These are phyloP conservation scores for Tetramorium alpestre DNA, from an alignment of 1,140 invertebrate species.

Conservation along the genomic window DNA sequence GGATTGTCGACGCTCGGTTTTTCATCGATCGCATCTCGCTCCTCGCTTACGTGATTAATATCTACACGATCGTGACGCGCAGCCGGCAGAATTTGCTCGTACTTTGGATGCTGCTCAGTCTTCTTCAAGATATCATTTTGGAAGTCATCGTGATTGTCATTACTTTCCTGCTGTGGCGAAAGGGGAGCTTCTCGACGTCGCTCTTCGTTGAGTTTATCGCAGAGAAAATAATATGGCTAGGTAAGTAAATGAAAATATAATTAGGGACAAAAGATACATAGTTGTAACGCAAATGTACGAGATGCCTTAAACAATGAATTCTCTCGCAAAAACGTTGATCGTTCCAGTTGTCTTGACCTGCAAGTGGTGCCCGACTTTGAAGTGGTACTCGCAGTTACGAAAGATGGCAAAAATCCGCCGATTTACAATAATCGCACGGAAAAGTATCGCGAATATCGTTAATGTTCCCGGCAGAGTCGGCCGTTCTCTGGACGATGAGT, in stretches of 20 bases:
- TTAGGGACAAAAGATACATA: neutral
- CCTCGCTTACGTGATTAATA: conserved; percentile 70
- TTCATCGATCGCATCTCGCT: conserved; percentile 70
- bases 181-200: conserved; percentile 54
- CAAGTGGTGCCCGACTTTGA: conserved; percentile 71
- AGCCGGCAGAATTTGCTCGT: conserved; percentile 68
- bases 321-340: neutral
- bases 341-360: conserved; percentile 28
- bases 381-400: conserved; percentile 65
- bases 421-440: conserved; percentile 1
- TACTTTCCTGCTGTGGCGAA: conserved; percentile 66
- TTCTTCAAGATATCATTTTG: conserved; percentile 72
- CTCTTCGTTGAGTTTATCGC: conserved; percentile 70
- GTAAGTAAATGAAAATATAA: conserved; percentile 59
- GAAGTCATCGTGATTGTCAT: conserved; percentile 69
- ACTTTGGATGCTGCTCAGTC: conserved; percentile 76
- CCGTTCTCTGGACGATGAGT: conserved; percentile 26
- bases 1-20: conserved; percentile 70
- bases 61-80: conserved; percentile 76
- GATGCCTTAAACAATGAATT: neutral
- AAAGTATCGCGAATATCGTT: conserved; percentile 1
- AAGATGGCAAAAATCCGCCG: conserved; percentile 19
- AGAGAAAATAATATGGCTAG: conserved; percentile 66
- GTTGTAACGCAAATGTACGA: neutral
- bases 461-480: neutral